Base-by-base conservation (phyloP, 2,888 invertebrate species). In the Andrena praecox region DNA sequence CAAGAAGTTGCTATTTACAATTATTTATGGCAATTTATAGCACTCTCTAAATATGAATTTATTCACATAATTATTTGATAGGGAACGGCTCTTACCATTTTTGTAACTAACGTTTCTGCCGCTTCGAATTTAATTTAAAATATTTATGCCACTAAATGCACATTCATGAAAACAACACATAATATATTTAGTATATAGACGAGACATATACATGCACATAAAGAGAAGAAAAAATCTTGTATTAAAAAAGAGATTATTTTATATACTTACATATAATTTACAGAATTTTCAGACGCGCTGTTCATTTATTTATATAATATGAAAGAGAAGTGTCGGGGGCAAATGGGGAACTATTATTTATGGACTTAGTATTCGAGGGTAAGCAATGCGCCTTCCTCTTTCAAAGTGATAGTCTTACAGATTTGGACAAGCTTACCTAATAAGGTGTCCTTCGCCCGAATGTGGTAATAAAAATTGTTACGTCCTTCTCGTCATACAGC, bases 351-450 rank as follows among this genome's bases (percentile, higher is more conserved):
- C 8, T 2, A 2, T 35, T n/a, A 35, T 27, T 6, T 59, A 31
- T 16, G 42, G n/a, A 24, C n/a, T 35, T 29, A 16, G 5, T 33
- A 67, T 12, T 20, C 29, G 54, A 48, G 20, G 10, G 8, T 31
- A 10, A 33, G 16, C 12, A 66, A 56, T 42, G 35, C 24, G 50
- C 20, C 12, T 4, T 12, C 12, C 31, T 54, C 7, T 33, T 68
- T 62, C 6, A 60, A 42, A 76, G 59, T 59, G 77, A 76, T 77
- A 76, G 76, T 69, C 69, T 76, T 42, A 29, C n/a, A 69, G 63
- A 56, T 69, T 63, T 50, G 10, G 35, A n/a, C 10, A 42, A 33
- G 20, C 8, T 54, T 48, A n/a, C 12, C 31, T 48, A n/a, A 54
- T 7, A 31, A 48, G 6, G 16, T 48, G 52, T 35, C 7, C 35